Evolutionary conservation across 1,140 invertebrate species (phyloP), one percentile per base, ranked within the genome.

Genomic region (Liolophura sinensis): DNA sequence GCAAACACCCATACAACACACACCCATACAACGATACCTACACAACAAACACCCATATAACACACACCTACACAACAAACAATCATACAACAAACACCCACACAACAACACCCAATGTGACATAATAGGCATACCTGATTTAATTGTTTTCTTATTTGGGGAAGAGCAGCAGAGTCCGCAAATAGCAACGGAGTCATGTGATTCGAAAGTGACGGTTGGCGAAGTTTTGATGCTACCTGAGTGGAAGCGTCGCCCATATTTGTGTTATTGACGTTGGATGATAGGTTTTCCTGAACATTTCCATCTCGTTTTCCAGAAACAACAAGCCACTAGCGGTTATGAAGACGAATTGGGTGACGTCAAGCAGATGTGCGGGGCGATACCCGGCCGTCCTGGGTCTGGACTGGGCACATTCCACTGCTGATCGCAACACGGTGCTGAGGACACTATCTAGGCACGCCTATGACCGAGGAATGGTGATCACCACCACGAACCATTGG

Each of bases 401-500:
- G 7, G 61, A 63, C 14, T 24, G 50, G 46, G 16, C 46, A 14
- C 25, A 48, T n/a, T 50, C 20, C 9, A 46, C 3, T 48, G n/a
- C 40, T 4, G 25, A 20, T 22, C 18, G 51, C 22, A 6, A 14
- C 6, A 51, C 50, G 25, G 31, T 31, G 22, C 22, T 63, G 49
- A 63, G 54, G 7, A 59, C 52, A 18, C 61, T 70, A 14, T 47
- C 48, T 14, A 66, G 60, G 31, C 54, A 60, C 27, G 69, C 69
- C 25, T 27, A 67, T 50, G 52, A 62, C 31, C 52, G 65, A 24
- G 64, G 64, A 20, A 40, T 60, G 18, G 40, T 70, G 0, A 50
- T 70, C 5, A 70, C 69, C 1, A 27, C 67, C 1, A 59, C 56
- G 11, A 63, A 61, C 64, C 69, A 67, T 60, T n/a, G 27, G 11